These are phyloP conservation scores for Ophonus ardosiacus DNA, from an alignment of 2,888 invertebrate species.

Conservation along the genomic window DNA sequence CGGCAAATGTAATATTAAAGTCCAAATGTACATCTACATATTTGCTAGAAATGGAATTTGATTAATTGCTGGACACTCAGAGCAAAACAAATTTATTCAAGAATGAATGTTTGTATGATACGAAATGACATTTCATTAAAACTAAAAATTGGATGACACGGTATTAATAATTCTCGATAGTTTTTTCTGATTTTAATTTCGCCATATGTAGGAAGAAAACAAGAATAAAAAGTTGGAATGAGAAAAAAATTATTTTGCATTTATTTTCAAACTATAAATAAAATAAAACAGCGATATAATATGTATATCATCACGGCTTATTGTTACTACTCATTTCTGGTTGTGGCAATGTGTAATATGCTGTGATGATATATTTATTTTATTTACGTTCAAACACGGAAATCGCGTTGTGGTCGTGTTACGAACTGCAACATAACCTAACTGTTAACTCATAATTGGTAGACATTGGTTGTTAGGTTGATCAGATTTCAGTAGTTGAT, in stretches of 20 bases:
- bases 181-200: background rate
- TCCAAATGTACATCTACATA: background rate
- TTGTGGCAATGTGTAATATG: too few species aligned
- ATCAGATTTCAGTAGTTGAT: too few species aligned
- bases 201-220: background rate
- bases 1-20: constrained; percentile 4
- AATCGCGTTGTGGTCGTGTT: too few species aligned
- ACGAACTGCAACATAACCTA: too few species aligned
- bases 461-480: too few species aligned
- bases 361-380: too few species aligned
- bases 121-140: background rate
- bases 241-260: background rate
- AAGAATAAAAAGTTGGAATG: background rate
- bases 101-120: background rate
- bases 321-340: too few species aligned
- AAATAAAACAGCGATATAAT: too few species aligned
- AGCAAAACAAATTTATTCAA: too few species aligned
- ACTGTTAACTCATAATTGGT: too few species aligned
- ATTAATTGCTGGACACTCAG: background rate
- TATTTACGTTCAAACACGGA: too few species aligned
- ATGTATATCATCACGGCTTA: too few species aligned
- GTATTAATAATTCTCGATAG: background rate
- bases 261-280: background rate
- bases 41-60: background rate
- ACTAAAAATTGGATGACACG: background rate